phyloP scores from a whole-genome alignment of 2,797 vertebrate species.

The Yasuhikotakia modesta region DNA sequence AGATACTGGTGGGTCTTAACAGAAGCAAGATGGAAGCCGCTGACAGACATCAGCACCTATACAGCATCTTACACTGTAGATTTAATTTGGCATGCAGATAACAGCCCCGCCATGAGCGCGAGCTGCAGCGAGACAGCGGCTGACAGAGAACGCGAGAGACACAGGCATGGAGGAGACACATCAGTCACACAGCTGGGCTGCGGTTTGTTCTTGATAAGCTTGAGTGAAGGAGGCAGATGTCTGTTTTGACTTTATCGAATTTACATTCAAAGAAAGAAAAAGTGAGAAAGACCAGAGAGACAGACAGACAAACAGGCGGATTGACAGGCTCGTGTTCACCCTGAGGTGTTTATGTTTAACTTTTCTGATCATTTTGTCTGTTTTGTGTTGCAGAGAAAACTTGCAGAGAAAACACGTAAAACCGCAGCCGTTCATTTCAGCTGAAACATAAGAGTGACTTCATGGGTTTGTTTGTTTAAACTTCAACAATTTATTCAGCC shows the following conservation, averaged over 20 bases:
- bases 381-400: slow-evolving; percentile 38
- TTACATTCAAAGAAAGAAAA: slow-evolving; percentile 21
- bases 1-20: not conserved
- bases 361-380: slow-evolving; percentile 20
- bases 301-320: not conserved
- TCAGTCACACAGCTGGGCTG: slow-evolving; percentile 38
- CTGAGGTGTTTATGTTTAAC: slow-evolving; percentile 16
- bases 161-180: slow-evolving; percentile 17
- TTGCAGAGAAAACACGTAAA: slow-evolving; percentile 1
- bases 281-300: not conserved
- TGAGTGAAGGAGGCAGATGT: slow-evolving; percentile 50
- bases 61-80: slow-evolving; percentile 41
- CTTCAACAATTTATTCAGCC: too few relatives aligned
- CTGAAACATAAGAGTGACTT: slow-evolving; percentile 45
- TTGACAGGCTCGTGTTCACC: not conserved
- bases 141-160: slow-evolving; percentile 45
- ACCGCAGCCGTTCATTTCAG: slow-evolving; percentile 23
- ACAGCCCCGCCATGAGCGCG: slow-evolving; percentile 33
- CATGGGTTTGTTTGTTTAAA: slow-evolving; percentile 34
- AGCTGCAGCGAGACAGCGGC: slow-evolving; percentile 11
- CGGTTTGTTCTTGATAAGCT: slow-evolving; percentile 47
- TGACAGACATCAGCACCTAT: slow-evolving; percentile 34
- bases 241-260: slow-evolving; percentile 55
- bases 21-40: slow-evolving; percentile 18
- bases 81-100: slow-evolving; percentile 52